Percentiles rank a stretch among this genome's conserved stretches.
Evolutionary conservation across 1,140 invertebrate species (phyloP).

Genomic region (Coelopa frigida): DNA sequence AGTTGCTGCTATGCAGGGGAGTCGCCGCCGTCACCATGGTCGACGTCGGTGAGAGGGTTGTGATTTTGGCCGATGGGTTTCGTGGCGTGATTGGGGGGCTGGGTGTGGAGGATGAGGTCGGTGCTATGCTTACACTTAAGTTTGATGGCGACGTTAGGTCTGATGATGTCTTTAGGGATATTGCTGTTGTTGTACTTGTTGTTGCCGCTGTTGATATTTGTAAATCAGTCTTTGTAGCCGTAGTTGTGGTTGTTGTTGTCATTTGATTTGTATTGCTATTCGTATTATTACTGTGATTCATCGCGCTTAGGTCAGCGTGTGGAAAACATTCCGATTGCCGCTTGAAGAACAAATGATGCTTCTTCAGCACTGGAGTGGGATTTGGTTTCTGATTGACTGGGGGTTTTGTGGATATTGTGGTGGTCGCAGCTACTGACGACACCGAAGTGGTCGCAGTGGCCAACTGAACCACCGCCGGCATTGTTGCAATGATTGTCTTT

Average conservation of each 20-base stretch:
- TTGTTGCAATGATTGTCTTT: conserved; percentile 11
- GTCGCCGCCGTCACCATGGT: too few species aligned
- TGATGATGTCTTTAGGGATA: conserved; percentile 5
- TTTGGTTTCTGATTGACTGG: conserved; percentile 3
- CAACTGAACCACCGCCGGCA: conserved; percentile 12
- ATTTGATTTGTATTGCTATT: not conserved
- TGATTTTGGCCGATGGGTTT: too few species aligned
- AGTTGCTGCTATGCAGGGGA: not conserved
- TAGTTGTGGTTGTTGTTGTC: not conserved
- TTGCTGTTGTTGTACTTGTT: conserved; percentile 5
- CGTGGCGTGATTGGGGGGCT: too few species aligned
- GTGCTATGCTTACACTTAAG: too few species aligned
- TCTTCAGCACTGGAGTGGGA: conserved; percentile 33
- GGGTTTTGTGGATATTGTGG: conserved; percentile 7
- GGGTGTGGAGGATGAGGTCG: too few species aligned
- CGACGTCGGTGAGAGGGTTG: too few species aligned
- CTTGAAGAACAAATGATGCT: conserved; percentile 42
- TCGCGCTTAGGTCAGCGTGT: conserved; percentile 32
- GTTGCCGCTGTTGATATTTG: conserved; percentile 5
- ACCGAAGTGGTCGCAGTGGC: not conserved
- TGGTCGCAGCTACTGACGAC: conserved; percentile 14
- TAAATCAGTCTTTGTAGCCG: conserved; percentile 1
- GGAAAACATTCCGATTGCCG: conserved; percentile 41
- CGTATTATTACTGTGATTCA: conserved; percentile 21
- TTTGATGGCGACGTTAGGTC: too few species aligned